These are phyloP conservation scores for Eleutherodactylus coqui DNA, from an alignment of 2,797 vertebrate genomes.

Conservation along the genomic window DNA sequence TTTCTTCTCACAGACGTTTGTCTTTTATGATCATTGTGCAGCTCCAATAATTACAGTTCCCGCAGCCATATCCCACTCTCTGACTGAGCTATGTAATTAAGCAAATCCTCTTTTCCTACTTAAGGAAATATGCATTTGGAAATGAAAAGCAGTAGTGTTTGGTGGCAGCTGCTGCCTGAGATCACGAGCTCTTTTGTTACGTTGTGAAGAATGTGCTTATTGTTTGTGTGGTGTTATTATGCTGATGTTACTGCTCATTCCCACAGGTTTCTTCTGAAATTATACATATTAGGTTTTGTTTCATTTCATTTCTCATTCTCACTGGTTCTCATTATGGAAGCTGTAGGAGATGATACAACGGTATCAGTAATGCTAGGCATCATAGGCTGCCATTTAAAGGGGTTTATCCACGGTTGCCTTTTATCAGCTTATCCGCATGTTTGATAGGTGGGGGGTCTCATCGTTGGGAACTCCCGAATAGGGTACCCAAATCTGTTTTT, in stretches of 20 bases:
- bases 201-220: conserved; percentile 49
- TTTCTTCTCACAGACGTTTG: conserved; percentile 40
- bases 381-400: neutral
- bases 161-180: conserved; percentile 14
- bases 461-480: no score
- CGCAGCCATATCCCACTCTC: conserved; percentile 49
- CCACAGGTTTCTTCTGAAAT: conserved; percentile 28
- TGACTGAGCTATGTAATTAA: conserved; percentile 62
- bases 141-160: conserved; percentile 61
- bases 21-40: conserved; percentile 36
- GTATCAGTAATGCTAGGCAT: neutral
- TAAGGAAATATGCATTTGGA: conserved; percentile 63
- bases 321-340: neutral
- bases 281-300: neutral
- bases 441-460: no score
- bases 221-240: conserved; percentile 58
- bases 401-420: no score
- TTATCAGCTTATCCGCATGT: no score
- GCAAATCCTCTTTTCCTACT: conserved; percentile 64
- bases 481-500: no score
- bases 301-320: neutral
- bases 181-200: conserved; percentile 58
- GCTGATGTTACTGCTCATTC: conserved; percentile 46
- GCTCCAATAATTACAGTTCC: conserved; percentile 53
- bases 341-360: neutral